Evolutionary conservation across 2,888 invertebrate species (phyloP).

Genomic region (Drosophila quinaria): DNA sequence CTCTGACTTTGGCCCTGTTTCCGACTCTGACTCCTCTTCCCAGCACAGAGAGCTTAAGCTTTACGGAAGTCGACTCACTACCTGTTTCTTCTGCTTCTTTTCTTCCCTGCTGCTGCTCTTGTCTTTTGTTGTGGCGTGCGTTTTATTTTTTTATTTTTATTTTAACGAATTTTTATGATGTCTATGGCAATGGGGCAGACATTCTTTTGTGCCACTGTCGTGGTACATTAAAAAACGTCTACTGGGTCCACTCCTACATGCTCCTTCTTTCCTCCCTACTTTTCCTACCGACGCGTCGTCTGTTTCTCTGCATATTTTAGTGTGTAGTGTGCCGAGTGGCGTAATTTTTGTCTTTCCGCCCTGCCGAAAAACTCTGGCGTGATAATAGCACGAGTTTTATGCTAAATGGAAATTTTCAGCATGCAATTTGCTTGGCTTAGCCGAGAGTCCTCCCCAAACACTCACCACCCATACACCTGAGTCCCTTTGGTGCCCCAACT

Average conservation of each 20-base stretch:
- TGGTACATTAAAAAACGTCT: conserved; percentile 81
- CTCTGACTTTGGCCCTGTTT: neutral
- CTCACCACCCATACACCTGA: conserved; percentile 30
- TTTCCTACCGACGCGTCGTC: neutral
- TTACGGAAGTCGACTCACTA: conserved; percentile 68
- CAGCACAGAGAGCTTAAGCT: conserved; percentile 59
- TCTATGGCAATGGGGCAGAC: conserved; percentile 79
- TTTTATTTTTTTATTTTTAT: conserved; percentile 46
- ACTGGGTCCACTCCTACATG: conserved; percentile 54
- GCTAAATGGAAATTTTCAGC: conserved; percentile 82
- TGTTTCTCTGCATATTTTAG: conserved; percentile 68
- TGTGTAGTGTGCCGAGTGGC: conserved; percentile 75
- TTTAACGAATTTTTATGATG: conserved; percentile 82
- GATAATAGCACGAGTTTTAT: conserved; percentile 77
- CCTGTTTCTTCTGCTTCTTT: conserved; percentile 10
- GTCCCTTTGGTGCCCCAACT: neutral
- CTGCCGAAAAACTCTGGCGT: conserved; percentile 27
- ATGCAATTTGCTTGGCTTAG: conserved; percentile 69
- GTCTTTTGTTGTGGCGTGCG: conserved; percentile 68
- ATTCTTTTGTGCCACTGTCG: conserved; percentile 71
- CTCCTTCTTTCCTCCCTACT: neutral
- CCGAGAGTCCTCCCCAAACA: conserved; percentile 6
- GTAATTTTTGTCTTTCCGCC: conserved; percentile 68
- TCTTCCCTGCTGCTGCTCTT: conserved; percentile 4
- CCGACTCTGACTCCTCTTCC: neutral